These are phyloP conservation scores for Halichoerus grypus DNA, from an alignment of 2,113 vertebrate genomes.

Conservation along the genomic window DNA sequence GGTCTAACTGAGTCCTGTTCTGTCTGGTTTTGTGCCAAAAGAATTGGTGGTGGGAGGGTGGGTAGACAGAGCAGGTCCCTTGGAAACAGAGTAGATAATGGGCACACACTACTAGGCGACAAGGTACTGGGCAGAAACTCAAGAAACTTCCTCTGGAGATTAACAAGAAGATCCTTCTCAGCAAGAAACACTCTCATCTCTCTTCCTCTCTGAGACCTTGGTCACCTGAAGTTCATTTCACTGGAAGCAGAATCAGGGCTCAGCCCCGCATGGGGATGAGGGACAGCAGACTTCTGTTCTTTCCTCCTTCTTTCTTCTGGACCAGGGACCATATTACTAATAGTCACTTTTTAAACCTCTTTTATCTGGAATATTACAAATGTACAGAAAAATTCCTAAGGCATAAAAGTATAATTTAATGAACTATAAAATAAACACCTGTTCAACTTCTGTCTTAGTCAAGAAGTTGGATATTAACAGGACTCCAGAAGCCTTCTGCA, in stretches of 20 bases:
- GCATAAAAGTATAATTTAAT: neutral
- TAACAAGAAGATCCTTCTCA: neutral
- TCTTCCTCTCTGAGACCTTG: neutral
- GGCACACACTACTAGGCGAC: neutral
- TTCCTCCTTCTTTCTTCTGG: neutral
- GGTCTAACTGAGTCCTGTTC: neutral
- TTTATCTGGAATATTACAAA: neutral
- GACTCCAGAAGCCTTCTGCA: neutral
- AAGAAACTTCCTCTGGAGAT: neutral
- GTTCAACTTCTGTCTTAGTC: neutral
- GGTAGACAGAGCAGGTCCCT: neutral
- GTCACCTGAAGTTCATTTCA: neutral
- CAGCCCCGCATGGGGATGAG: neutral
- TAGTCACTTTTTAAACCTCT: neutral
- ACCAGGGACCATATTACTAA: neutral
- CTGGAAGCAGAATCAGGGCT: neutral
- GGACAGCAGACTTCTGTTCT: neutral
- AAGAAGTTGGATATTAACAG: neutral
- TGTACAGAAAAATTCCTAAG: neutral
- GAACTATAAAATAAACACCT: neutral
- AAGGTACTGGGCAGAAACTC: neutral
- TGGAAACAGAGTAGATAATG: neutral
- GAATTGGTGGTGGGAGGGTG: neutral
- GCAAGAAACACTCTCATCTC: neutral
- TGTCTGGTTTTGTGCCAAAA: neutral